These are phyloP conservation scores for Tetheella fluctuosa DNA, from an alignment of 2,888 invertebrate genomes.

Conservation along the genomic window DNA sequence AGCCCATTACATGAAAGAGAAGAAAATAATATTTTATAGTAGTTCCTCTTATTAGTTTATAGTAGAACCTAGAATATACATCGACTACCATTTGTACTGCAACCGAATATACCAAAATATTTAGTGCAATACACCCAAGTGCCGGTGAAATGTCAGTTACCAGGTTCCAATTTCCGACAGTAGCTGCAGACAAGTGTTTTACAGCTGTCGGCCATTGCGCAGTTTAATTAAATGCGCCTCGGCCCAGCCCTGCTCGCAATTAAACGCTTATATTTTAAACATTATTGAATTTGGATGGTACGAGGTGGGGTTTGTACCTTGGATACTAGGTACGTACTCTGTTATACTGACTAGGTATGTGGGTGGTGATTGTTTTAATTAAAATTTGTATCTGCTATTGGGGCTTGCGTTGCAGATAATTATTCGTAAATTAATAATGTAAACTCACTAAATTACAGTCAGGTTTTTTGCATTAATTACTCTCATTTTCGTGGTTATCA, in stretches of 20 bases:
- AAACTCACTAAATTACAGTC: no score
- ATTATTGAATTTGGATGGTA: conserved; percentile 13
- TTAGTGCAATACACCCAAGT: neutral
- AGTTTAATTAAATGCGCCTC: conserved; percentile 40
- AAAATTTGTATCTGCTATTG: no score
- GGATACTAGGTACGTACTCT: neutral
- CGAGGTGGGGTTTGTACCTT: neutral
- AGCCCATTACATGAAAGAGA: no score
- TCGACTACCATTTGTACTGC: no score
- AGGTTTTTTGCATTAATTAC: no score
- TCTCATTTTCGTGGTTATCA: no score
- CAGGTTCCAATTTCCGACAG: conserved; percentile 12
- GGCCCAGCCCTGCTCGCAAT: conserved; percentile 25
- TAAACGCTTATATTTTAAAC: conserved; percentile 38
- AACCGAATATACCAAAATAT: neutral
- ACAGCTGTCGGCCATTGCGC: conserved; percentile 37
- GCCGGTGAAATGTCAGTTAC: conserved; percentile 8
- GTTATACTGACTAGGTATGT: neutral
- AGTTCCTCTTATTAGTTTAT: no score
- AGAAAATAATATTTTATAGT: no score
- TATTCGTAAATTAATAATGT: no score
- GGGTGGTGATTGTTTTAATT: neutral
- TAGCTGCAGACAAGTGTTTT: conserved; percentile 37
- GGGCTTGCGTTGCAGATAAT: no score
- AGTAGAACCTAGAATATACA: no score